These are phyloP conservation scores for Glaucomys volans DNA, from an alignment of 2,113 vertebrate species.

Conservation along the genomic window DNA sequence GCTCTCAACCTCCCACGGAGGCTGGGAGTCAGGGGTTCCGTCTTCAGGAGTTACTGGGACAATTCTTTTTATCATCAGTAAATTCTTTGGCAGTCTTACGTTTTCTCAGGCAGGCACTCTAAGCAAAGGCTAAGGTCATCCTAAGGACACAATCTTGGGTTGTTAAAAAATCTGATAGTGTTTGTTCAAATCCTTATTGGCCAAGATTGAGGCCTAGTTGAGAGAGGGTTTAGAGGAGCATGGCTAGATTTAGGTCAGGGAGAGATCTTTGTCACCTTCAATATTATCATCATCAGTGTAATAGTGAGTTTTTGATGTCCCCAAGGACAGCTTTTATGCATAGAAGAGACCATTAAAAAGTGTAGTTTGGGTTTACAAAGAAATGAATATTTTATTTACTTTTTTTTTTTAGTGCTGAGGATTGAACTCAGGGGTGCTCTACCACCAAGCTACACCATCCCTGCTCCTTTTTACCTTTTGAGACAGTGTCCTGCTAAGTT, in stretches of 20 bases:
- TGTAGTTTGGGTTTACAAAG: not conserved
- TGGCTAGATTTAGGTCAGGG: not conserved
- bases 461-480: too few relatives aligned
- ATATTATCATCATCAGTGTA: not conserved
- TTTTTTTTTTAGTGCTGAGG: not conserved
- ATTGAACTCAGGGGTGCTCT: not conserved
- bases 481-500: too few relatives aligned
- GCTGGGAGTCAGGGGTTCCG: not conserved
- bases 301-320: not conserved
- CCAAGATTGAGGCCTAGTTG: not conserved
- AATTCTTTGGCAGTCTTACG: not conserved
- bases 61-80: not conserved
- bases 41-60: not conserved
- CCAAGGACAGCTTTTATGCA: not conserved
- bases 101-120: not conserved
- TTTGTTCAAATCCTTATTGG: not conserved
- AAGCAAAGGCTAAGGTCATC: not conserved
- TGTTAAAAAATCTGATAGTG: not conserved
- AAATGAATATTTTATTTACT: slow-evolving; percentile 47
- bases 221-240: not conserved
- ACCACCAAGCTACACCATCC: too few relatives aligned
- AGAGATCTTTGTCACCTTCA: not conserved
- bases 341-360: not conserved
- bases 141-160: not conserved
- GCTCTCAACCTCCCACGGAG: not conserved